Evolutionary conservation across 1,140 invertebrate species (phyloP).

Genomic region (Bactericera cockerelli): DNA sequence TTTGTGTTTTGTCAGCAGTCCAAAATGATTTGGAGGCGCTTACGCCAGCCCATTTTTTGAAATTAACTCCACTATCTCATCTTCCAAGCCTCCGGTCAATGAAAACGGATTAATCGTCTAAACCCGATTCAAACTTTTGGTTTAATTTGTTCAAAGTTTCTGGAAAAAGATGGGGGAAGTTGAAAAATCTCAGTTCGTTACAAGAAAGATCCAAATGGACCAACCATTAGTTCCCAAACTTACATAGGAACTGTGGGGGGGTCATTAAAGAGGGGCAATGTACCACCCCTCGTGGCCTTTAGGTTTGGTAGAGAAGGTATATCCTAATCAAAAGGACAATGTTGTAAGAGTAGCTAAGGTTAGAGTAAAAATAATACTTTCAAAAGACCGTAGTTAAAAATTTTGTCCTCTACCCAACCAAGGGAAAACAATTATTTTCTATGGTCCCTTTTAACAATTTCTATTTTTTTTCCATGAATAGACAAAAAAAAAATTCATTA

Average conservation of each 20-base stretch:
- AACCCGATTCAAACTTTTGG: conserved; percentile 22
- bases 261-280: conserved; percentile 10
- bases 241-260: background rate
- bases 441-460: no score
- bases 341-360: background rate
- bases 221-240: background rate
- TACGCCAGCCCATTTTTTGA: background rate
- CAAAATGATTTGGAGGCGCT: background rate
- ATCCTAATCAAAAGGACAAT: background rate
- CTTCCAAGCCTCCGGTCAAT: no score
- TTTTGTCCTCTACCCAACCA: no score
- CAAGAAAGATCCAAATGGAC: conserved; percentile 17
- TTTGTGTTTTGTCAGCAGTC: background rate
- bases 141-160: conserved; percentile 25
- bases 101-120: conserved; percentile 6
- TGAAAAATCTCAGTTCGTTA: conserved; percentile 15
- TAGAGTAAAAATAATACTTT: background rate
- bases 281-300: background rate
- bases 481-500: no score
- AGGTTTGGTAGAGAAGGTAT: background rate
- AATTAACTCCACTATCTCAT: no score
- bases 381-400: background rate
- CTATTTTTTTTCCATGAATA: no score
- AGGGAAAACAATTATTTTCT: no score
- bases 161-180: conserved; percentile 22